Percentiles rank a stretch among this genome's conserved stretches.
phyloP scores from a whole-genome alignment of 1,140 invertebrate species.

The Magallana angulata region DNA sequence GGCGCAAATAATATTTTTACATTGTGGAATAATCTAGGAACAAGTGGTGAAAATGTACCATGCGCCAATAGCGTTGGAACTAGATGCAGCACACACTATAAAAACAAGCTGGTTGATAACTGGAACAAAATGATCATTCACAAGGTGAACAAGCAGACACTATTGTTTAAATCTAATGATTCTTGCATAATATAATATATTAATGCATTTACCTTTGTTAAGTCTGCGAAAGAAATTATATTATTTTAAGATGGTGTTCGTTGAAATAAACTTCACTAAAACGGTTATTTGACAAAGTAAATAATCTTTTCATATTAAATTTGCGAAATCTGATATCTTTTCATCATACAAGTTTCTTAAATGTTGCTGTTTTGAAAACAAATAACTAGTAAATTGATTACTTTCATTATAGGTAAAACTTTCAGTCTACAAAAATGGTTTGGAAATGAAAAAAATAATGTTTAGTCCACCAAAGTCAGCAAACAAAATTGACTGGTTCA shows the following conservation, averaged over 20 bases:
- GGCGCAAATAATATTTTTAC: neutral
- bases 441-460: neutral
- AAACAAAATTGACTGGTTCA: neutral
- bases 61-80: neutral
- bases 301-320: too few relatives aligned
- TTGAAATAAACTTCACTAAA: too few relatives aligned
- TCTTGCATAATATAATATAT: too few relatives aligned
- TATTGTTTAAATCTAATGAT: too few relatives aligned
- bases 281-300: too few relatives aligned
- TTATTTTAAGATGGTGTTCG: too few relatives aligned
- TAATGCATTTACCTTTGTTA: too few relatives aligned
- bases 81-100: neutral
- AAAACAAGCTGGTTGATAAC: neutral
- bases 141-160: neutral
- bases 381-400: too few relatives aligned
- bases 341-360: too few relatives aligned
- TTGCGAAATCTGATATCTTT: too few relatives aligned
- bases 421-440: neutral
- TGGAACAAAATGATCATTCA: neutral
- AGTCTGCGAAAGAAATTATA: too few relatives aligned
- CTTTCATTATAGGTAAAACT: neutral
- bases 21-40: neutral
- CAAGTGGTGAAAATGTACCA: neutral
- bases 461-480: neutral
- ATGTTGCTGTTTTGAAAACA: too few relatives aligned